phyloP scores from a whole-genome alignment of 2,797 vertebrate species.

The Cygnus olor region DNA sequence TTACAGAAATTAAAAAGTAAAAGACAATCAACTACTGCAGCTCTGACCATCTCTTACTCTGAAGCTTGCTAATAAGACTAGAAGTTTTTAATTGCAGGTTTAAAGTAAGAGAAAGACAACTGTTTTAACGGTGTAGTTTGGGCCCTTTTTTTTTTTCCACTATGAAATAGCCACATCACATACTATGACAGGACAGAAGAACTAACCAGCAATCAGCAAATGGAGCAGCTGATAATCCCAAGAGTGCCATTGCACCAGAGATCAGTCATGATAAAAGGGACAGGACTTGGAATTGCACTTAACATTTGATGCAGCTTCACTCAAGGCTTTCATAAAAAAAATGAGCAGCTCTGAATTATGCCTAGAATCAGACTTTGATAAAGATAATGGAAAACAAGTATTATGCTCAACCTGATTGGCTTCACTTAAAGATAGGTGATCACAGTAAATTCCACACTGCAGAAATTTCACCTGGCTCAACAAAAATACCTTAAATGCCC shows the following conservation, averaged over 20 bases:
- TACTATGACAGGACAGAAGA: background rate
- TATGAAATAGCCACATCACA: background rate
- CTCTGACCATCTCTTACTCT: background rate
- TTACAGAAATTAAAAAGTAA: background rate
- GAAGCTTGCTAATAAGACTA: background rate
- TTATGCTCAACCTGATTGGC: background rate
- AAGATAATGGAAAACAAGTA: background rate
- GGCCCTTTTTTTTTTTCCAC: background rate
- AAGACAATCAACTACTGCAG: background rate
- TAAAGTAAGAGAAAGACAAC: background rate
- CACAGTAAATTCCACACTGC: background rate
- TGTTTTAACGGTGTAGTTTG: background rate
- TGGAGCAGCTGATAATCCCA: background rate
- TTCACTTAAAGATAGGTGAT: fast-evolving
- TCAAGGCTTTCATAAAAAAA: background rate
- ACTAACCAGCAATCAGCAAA: background rate
- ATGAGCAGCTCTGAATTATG: background rate
- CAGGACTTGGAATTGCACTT: background rate
- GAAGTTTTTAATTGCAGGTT: background rate
- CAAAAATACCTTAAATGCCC: background rate
- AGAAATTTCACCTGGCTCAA: background rate
- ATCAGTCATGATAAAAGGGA: background rate
- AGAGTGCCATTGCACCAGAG: background rate
- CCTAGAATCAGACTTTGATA: background rate
- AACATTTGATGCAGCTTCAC: background rate